Evolutionary conservation across 2,113 vertebrate genomes (phyloP).

Genomic region (Callopanchax toddi): DNA sequence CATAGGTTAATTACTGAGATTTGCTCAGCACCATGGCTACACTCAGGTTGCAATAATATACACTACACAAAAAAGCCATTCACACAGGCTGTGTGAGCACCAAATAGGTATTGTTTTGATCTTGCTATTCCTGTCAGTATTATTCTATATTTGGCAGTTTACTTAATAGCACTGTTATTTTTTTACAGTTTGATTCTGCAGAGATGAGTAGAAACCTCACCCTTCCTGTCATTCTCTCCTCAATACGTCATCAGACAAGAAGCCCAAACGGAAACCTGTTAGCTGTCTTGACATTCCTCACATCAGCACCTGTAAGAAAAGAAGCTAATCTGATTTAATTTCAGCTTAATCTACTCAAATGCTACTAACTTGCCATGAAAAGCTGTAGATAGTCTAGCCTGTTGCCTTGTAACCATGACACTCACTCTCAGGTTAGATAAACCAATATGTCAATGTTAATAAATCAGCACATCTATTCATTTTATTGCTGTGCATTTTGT

Average conservation of each 20-base stretch:
- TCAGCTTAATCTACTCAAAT: too few species aligned
- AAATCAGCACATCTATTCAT: too few species aligned
- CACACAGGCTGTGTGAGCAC: slow-evolving; percentile 61
- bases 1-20: slow-evolving; percentile 81
- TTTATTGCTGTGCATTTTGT: too few species aligned
- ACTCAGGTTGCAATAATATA: slow-evolving; percentile 74
- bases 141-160: slow-evolving; percentile 67
- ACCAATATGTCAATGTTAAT: too few species aligned
- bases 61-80: slow-evolving; percentile 71
- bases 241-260: slow-evolving; percentile 49
- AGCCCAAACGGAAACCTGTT: slow-evolving; percentile 36
- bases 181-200: slow-evolving; percentile 56
- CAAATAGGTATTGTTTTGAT: slow-evolving; percentile 77
- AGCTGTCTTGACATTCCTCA: slow-evolving; percentile 39
- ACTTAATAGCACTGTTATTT: slow-evolving; percentile 51
- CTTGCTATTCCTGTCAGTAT: slow-evolving; percentile 66
- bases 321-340: too few species aligned
- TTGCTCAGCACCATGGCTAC: slow-evolving; percentile 72
- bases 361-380: too few species aligned
- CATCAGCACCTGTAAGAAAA: slow-evolving; percentile 33
- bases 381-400: too few species aligned
- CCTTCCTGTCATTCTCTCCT: slow-evolving; percentile 76
- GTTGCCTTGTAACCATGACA: too few species aligned
- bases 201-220: slow-evolving; percentile 63
- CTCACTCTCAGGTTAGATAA: too few species aligned